Evolutionary conservation across 2,888 invertebrate species (phyloP), one percentile per base, ranked within the genome.

Genomic region (Pinctada fucata): DNA sequence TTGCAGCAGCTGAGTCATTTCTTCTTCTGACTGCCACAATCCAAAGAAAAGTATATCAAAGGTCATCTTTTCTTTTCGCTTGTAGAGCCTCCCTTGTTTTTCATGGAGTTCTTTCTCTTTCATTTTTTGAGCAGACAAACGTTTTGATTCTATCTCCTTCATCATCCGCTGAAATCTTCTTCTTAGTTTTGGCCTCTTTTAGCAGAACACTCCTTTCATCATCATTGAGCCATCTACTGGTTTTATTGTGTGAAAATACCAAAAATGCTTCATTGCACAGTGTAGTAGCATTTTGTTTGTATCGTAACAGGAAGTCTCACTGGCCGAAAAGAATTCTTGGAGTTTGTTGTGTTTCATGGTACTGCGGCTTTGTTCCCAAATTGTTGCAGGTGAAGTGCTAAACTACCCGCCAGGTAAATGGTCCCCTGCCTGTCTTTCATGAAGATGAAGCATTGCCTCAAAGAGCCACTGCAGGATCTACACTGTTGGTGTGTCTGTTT

Each of bases 1-100:
- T 68, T 16, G 48, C 49, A 80, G 52, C 3, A 8, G 72, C 75
- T 80, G 76, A 51, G 78, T 51, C 8, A 83, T 50, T 50, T 83
- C 79, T 52, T 68, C 72, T 52, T 72, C 71, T 69, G 75, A 79
- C 70, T 83, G 83, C 81, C 79, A 83, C 51, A 81, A 50, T 8
- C 83, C 83, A 76, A 75, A 78, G 76, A 58, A 79, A 63, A 81
- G 78, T 13, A 83, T 79, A 48, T 70, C 79, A 67, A 64, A 79
- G 65, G 76, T 83, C 73, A 78, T 75, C 65, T 70, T 50, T n/a
- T 51, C 6, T 71, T 51, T 71, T n/a, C 6, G 16, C 6, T 71
- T 51, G 31, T 16, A 71, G 16, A n/a, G 8, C 10, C 49, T 58
- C 8, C 13, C 48, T 58, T 73, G 58, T 47, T 65, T 73, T 45